Base-by-base conservation (phyloP, 2,113 vertebrate genomes). In the Vidua chalybeata region DNA sequence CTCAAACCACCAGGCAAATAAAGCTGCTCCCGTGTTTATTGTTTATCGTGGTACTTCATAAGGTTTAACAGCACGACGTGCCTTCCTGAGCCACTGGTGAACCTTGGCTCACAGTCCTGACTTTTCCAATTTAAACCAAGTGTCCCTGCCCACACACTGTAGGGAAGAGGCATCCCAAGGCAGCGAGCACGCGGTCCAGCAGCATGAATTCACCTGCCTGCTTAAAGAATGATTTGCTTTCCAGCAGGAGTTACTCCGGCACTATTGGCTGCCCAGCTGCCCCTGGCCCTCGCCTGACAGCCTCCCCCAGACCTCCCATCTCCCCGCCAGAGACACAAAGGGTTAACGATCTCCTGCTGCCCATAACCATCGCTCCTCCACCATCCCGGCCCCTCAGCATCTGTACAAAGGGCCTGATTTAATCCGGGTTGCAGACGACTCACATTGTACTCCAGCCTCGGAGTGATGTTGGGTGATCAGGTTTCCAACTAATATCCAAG, bases 401-500 rank as follows among this genome's bases (percentile, higher is more conserved):
- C 74, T 35, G 41, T 90, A 97, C 95, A 97, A 97, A 98, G 92
- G 89, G 64, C 68, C 89, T 28, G 66, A 62, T 96, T 95, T 97
- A 96, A 97, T 96, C 96, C 95, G 13, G 13, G n/a, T 63, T 51
- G 56, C 92, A 94, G 92, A 95, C 41, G 59, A 85, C 93, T 89
- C 96, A 74, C 95, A 77, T 82, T 90, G 80, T 94, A 10, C 88
- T 92, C 64, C 62, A 91, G 94, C 87, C 96, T 91, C 86, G 72
- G n/a, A 78, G 94, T 92, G 46, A 51, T 46, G 67, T 94, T 90
- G 68, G 94, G 92, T 30, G 89, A 94, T 98, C 97, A 52, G 95
- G 91, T 97, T 98, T 98, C 96, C 52, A 93, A 41, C 96, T 95
- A 76, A 96, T 92, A 97, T 95, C 96, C 96, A 95, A 69, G 68